Percentiles rank a stretch among this genome's conserved stretches.
phyloP scores from a whole-genome alignment of 2,888 invertebrate genomes.

The Sphaeridia pumilis region DNA sequence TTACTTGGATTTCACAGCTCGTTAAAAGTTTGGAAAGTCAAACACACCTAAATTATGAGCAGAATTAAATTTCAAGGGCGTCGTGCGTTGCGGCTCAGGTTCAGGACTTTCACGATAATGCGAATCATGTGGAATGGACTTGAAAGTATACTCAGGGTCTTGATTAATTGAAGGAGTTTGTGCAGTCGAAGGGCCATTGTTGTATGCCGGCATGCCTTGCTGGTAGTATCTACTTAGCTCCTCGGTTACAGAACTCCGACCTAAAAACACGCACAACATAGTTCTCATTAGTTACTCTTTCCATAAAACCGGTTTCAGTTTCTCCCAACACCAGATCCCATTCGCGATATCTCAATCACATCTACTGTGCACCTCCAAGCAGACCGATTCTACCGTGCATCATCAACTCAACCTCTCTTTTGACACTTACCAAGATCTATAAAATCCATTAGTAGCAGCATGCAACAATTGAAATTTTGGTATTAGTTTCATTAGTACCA shows the following conservation, averaged over 20 bases:
- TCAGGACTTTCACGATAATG: constrained; percentile 11
- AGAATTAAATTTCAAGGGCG: constrained; percentile 68
- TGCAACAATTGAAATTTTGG: background rate
- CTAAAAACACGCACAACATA: constrained; percentile 10
- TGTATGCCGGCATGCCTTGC: background rate
- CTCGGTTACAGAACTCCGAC: constrained; percentile 22
- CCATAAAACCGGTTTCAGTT: no score
- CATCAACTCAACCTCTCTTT: background rate
- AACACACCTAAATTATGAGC: constrained; percentile 52
- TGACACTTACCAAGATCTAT: background rate
- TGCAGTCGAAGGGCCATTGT: constrained; percentile 12
- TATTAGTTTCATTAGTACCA: background rate
- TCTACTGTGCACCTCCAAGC: background rate
- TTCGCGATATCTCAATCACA: no score
- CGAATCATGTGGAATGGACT: constrained; percentile 5
- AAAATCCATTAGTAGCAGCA: background rate
- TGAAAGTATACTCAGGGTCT: constrained; percentile 8
- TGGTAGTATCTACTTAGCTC: constrained; percentile 4
- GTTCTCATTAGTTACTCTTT: no score
- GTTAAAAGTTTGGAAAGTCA: background rate
- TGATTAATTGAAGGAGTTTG: constrained; percentile 11
- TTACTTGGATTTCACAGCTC: background rate
- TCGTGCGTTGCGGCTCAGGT: constrained; percentile 38
- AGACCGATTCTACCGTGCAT: background rate
- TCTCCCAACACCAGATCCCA: no score